Conservation (phyloP, 2,888 invertebrate genomes). For the Thereva unica region DNA sequence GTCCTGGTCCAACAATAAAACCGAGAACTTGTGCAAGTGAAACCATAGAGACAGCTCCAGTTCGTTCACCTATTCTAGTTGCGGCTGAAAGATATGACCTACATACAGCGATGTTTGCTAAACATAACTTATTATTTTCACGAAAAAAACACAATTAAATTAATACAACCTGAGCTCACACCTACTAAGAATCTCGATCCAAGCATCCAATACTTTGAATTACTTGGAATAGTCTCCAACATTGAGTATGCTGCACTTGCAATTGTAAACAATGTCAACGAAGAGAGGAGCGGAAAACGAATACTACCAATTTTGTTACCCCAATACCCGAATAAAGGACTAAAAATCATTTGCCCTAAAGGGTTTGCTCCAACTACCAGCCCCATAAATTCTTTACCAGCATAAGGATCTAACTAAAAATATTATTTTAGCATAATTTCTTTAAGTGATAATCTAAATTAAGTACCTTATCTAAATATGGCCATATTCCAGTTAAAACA, state of each 20-base stretch:
- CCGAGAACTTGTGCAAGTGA: constrained; percentile 85
- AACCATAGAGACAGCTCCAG: constrained; percentile 80
- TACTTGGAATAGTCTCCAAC: constrained; percentile 69
- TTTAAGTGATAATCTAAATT: not conserved
- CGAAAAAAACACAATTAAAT: not conserved
- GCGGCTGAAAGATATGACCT: constrained; percentile 84
- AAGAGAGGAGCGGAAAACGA: constrained; percentile 71
- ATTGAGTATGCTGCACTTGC: constrained; percentile 77
- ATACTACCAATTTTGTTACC: constrained; percentile 75
- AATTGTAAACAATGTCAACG: constrained; percentile 71
- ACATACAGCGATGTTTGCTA: constrained; percentile 82
- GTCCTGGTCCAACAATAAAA: constrained; percentile 82
- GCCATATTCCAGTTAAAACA: constrained; percentile 85
- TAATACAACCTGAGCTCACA: constrained; percentile 73
- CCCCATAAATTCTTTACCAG: constrained; percentile 82
- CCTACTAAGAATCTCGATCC: constrained; percentile 78
- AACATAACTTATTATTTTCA: constrained; percentile 17
- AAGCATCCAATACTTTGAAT: constrained; percentile 75
- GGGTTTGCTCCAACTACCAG: constrained; percentile 85
- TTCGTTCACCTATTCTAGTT: constrained; percentile 77
- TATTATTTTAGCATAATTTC: constrained; percentile 12
- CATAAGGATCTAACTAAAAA: constrained; percentile 74
- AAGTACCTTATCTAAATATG: constrained; percentile 80
- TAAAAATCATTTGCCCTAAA: constrained; percentile 83
- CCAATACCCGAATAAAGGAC: constrained; percentile 84